Base-by-base conservation (phyloP, 2,888 invertebrate genomes). In the Ametastegia equiseti region DNA sequence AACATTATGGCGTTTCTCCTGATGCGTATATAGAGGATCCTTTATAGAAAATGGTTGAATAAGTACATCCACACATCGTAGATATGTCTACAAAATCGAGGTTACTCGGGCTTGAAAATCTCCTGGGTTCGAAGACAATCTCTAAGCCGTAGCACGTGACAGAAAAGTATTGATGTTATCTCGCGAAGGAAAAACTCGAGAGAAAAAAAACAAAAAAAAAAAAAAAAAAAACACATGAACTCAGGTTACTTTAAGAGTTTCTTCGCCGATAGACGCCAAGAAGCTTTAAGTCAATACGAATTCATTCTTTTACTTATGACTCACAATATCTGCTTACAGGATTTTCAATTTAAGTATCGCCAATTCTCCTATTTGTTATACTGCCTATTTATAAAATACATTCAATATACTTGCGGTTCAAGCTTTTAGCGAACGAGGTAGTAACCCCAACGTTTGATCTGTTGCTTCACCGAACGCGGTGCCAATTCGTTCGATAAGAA, bases 341-440 rank as follows among this genome's bases (percentile, higher is more conserved):
- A 67, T 67, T 39, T 23, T 36, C 65, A 39, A 67, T 67, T 15
- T 67, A 39, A n/a, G n/a, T 0, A 7, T n/a, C 30, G 65, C 19
- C 11, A 19, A 7, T 19, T 39, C 36, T 67, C 7, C n/a, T 13
- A 39, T 19, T n/a, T 33, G 15, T 33, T 33, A 33, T 30, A 30
- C 54, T 54, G 23, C 11, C 54, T 54, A 54, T 23, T 27, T 19
- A n/a, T n/a, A n/a, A n/a, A n/a, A n/a, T n/a, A n/a, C n/a, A n/a
- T 39, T n/a, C 9, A 6, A 15, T 71, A 71, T 36, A 36, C 33
- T 71, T 50, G 27, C 4, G 73, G 27, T 15, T 15, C 47, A 73
- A 50, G 50, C 73, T 73, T 73, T 73, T 73, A 73, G 50, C 50
- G 47, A 50, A 47, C 73, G 47, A 47, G 73, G 30, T 47, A n/a